Evolutionary conservation across 1,140 invertebrate species (phyloP), one percentile per base, ranked within the genome.

Genomic region (Pissodes strobi): DNA sequence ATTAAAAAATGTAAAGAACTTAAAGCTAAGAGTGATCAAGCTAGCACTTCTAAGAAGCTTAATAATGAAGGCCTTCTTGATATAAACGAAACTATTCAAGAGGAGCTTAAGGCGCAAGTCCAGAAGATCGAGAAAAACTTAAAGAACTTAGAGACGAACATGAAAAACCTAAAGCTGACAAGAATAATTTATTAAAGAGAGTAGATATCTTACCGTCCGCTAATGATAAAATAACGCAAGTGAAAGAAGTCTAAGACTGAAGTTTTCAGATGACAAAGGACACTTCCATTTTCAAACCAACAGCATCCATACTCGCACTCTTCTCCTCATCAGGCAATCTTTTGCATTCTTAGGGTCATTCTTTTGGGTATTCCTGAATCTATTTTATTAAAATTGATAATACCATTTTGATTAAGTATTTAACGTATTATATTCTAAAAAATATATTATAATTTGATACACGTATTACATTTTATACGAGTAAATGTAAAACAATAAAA

Each of bases 211-310:
- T 94, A 8, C 85, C 86, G 2, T 82, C 85, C 15, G 89, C 89
- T n/a, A 92, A 93, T 74, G 89, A 92, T 30, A 83, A 85, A 46
- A 84, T 91, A 67, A 76, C 86, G 2, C 89, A 92, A 72, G 85
- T 89, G 76, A 92, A 92, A 78, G 90, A 93, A 74, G 87, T 87
- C 61, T 86, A 91, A 77, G 90, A 92, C 66, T 70, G 87, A 89
- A 75, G 82, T 88, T 63, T 76, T 82, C 10, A 69, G 82, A 0
- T 87, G 87, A 76, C 85, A 88, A 72, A 84, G 84, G 21, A 85
- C n/a, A n/a, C n/a, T n/a, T n/a, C n/a, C n/a, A n/a, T n/a, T n/a
- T n/a, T n/a, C n/a, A n/a, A n/a, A n/a, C n/a, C n/a, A n/a, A n/a
- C n/a, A n/a, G n/a, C n/a, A n/a, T n/a, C n/a, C n/a, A n/a, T n/a